phyloP scores from a whole-genome alignment of 2,797 vertebrate species.

The Galagoides demidoff region DNA sequence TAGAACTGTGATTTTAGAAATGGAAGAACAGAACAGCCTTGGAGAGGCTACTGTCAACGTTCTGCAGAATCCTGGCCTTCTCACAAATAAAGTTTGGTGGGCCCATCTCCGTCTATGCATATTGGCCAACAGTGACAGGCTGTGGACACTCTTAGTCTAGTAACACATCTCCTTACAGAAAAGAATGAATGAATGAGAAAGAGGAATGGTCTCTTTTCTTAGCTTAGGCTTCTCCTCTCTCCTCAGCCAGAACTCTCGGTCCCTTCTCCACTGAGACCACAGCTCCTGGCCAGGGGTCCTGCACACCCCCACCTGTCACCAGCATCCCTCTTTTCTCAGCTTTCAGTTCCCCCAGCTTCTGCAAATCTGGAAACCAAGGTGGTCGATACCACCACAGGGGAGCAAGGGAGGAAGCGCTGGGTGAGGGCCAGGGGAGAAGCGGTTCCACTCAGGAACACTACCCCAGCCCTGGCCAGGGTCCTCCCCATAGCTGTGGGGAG shows the following conservation, averaged over 20 bases:
- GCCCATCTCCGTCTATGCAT: no score
- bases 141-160: no score
- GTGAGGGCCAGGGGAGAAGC: neutral
- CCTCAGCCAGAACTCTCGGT: neutral
- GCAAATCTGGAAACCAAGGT: conserved; percentile 72
- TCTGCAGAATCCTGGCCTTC: no score
- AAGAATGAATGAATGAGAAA: conserved; percentile 41
- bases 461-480: neutral
- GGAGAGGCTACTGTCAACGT: no score
- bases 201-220: conserved; percentile 34
- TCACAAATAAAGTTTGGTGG: no score
- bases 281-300: conserved; percentile 28
- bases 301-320: neutral
- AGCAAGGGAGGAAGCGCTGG: neutral
- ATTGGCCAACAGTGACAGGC: no score
- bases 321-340: conserved; percentile 65
- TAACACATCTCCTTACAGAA: conserved; percentile 31
- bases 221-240: neutral
- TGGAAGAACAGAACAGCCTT: no score
- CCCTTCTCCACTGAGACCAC: conserved; percentile 51
- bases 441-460: neutral
- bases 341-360: conserved; percentile 75
- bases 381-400: conserved; percentile 35
- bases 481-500: neutral
- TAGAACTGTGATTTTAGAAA: no score